Evolutionary conservation across 2,888 invertebrate species (phyloP).

Genomic region (Vesta saturnalis): DNA sequence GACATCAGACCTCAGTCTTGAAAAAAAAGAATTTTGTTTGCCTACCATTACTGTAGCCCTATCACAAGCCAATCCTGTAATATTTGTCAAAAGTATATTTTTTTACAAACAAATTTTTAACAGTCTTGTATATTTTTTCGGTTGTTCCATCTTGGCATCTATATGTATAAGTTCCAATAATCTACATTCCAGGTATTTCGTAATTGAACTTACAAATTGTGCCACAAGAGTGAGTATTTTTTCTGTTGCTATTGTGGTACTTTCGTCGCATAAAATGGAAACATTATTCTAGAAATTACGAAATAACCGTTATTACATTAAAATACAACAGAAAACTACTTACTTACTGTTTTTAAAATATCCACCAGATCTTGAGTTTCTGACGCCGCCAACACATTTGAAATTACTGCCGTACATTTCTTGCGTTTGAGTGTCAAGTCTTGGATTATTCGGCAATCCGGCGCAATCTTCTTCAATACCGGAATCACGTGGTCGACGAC

Average conservation of each 20-base stretch:
- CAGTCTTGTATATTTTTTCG: not conserved
- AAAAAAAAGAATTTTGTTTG: not conserved
- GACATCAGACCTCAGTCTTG: not conserved
- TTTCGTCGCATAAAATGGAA: not conserved
- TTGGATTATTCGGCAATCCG: not conserved
- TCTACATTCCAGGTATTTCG: not conserved
- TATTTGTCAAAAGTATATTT: not conserved
- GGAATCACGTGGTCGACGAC: not conserved
- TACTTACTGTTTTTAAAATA: not conserved
- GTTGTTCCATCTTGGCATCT: not conserved
- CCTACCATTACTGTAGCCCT: too few species aligned
- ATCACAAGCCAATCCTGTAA: too few species aligned
- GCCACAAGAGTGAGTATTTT: too few species aligned
- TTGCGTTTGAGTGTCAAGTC: not conserved
- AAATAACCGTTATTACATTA: not conserved
- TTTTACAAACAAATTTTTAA: not conserved
- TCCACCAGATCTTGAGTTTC: not conserved
- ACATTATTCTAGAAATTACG: not conserved
- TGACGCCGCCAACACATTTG: too few species aligned
- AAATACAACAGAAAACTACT: not conserved
- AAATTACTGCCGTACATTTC: too few species aligned
- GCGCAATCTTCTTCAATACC: not conserved
- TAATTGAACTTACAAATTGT: not conserved
- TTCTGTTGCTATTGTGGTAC: too few species aligned
- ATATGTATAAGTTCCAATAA: too few species aligned